A percentile compares a stretch with the other conserved stretches of the same genome.
phyloP scores from a whole-genome alignment of 1,140 invertebrate species.

The Pseudomyrmex pallidus region DNA sequence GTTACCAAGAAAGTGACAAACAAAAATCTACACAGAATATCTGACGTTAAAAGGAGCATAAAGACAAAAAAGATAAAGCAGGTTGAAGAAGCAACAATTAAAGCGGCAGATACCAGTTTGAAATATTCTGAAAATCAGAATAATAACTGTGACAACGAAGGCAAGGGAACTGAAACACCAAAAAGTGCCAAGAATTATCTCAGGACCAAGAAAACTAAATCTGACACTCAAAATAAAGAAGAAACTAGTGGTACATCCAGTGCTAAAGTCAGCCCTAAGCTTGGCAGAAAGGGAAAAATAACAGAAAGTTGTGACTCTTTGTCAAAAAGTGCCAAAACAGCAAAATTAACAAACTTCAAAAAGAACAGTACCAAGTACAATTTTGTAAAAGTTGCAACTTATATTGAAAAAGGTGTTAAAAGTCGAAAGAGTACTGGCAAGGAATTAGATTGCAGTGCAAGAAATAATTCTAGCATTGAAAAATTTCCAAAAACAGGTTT shows the following conservation, averaged over 20 bases:
- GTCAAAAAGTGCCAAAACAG: slow-evolving; percentile 66
- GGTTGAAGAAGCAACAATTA: slow-evolving; percentile 37
- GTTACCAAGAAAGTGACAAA: slow-evolving; percentile 79
- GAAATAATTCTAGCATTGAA: slow-evolving; percentile 47
- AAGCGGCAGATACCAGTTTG: slow-evolving; percentile 21
- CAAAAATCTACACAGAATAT: slow-evolving; percentile 79
- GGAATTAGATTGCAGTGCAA: slow-evolving; percentile 63
- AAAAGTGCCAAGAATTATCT: slow-evolving; percentile 80
- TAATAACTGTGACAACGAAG: slow-evolving; percentile 71
- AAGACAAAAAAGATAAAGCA: slow-evolving; percentile 70
- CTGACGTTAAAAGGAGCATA: slow-evolving; percentile 75
- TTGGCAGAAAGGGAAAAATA: slow-evolving; percentile 68
- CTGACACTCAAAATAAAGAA: slow-evolving; percentile 67
- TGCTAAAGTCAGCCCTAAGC: slow-evolving; percentile 75
- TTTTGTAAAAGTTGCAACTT: slow-evolving; percentile 46
- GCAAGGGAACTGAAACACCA: slow-evolving; percentile 56
- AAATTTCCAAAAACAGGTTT: slow-evolving; percentile 64
- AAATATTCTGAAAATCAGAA: slow-evolving; percentile 52
- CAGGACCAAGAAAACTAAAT: slow-evolving; percentile 77
- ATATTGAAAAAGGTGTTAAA: slow-evolving; percentile 57
- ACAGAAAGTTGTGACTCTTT: slow-evolving; percentile 64
- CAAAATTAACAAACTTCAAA: slow-evolving; percentile 61
- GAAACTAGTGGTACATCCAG: slow-evolving; percentile 55
- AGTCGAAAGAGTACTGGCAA: slow-evolving; percentile 62
- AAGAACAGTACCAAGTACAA: slow-evolving; percentile 54